Percentiles rank a stretch among this genome's conserved stretches.
phyloP scores from a whole-genome alignment of 2,113 vertebrate species.

The Lipotes vexillifer region DNA sequence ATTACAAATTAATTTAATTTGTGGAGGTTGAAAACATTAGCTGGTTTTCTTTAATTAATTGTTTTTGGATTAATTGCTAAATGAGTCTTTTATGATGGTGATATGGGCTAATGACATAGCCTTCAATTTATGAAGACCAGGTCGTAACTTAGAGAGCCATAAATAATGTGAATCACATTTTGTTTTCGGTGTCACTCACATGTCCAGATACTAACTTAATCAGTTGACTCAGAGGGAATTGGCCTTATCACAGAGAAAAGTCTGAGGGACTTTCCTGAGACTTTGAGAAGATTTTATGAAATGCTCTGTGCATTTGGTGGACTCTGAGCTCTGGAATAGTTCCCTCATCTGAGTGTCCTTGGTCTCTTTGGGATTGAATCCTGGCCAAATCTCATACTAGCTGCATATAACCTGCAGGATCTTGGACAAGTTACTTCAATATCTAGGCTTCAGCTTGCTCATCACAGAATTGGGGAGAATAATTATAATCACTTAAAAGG shows the following conservation, averaged over 20 bases:
- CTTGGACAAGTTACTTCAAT: not conserved
- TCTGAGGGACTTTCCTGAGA: not conserved
- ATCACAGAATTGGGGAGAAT: not conserved
- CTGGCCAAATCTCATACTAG: not conserved
- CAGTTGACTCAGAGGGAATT: not conserved
- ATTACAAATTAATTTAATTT: conserved; percentile 67
- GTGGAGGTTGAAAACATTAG: conserved; percentile 44
- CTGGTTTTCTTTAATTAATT: conserved; percentile 64
- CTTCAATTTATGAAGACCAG: not conserved
- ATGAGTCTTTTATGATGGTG: conserved; percentile 22
- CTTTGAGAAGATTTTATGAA: not conserved
- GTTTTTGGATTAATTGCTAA: conserved; percentile 37
- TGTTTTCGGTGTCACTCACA: not conserved
- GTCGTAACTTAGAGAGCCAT: conserved; percentile 4
- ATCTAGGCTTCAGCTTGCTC: not conserved
- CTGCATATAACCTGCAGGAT: not conserved
- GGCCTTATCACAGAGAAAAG: not conserved
- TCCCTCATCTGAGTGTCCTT: not conserved
- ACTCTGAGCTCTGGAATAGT: not conserved
- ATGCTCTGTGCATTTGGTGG: not conserved
- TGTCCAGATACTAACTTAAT: not conserved
- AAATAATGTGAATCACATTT: not conserved
- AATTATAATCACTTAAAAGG: not conserved
- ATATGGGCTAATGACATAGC: not conserved
- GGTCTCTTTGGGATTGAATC: not conserved